Conservation (phyloP, 2,888 invertebrate genomes). For the Nasonovia ribisnigri region DNA sequence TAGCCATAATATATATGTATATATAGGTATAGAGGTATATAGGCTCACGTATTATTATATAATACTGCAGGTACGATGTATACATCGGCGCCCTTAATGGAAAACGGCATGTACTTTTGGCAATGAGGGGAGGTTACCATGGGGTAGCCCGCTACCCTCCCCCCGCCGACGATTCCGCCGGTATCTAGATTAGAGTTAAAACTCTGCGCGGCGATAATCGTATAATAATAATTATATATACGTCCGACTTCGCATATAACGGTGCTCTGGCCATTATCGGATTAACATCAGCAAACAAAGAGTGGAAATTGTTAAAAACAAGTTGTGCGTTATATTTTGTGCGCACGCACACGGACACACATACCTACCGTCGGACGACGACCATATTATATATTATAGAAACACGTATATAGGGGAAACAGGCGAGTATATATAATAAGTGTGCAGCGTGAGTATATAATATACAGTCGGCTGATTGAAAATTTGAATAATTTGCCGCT, state of each 20-base stretch:
- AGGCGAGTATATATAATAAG: neutral
- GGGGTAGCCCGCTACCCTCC: neutral
- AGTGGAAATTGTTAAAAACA: conserved; percentile 51
- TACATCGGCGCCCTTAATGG: conserved; percentile 19
- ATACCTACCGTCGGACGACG: neutral
- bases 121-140: neutral
- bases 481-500: conserved; percentile 46
- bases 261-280: conserved; percentile 52
- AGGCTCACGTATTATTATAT: neutral
- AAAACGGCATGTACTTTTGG: conserved; percentile 5
- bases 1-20: too few relatives aligned
- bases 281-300: conserved; percentile 53
- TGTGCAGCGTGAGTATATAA: neutral
- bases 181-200: conserved; percentile 44
- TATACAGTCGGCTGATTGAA: conserved; percentile 40
- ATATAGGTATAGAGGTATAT: neutral
- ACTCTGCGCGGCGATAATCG: conserved; percentile 42
- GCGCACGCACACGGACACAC: neutral
- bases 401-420: neutral
- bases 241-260: conserved; percentile 44
- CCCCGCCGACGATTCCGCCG: neutral
- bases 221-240: conserved; percentile 57
- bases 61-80: neutral
- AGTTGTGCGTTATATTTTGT: conserved; percentile 30
- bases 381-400: neutral